phyloP scores from a whole-genome alignment of 2,113 vertebrate species.

The Dasyornis broadbenti region DNA sequence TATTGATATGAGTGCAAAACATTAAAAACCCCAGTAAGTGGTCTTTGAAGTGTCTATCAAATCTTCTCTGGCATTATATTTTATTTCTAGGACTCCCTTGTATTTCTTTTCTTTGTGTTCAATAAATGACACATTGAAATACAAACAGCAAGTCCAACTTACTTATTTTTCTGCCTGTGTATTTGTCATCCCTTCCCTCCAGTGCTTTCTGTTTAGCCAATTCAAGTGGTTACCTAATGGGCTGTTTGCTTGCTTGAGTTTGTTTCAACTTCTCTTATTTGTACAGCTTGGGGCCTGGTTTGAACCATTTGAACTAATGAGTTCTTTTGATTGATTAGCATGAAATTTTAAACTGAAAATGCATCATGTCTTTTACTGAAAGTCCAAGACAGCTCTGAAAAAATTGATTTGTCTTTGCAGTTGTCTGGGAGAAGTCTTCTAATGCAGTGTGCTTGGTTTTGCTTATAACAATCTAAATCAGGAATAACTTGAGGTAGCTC shows the following conservation, averaged over 20 bases:
- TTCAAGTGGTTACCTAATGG: not conserved
- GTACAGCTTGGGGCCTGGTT: not conserved
- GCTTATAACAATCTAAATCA: not conserved
- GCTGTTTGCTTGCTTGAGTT: not conserved
- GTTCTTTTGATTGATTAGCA: not conserved
- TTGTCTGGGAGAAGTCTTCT: not conserved
- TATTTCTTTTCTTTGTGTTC: not conserved
- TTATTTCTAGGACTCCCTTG: not conserved
- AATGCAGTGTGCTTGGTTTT: not conserved
- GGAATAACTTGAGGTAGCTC: not conserved
- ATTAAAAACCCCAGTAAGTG: not conserved
- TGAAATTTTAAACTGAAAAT: not conserved
- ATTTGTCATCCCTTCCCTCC: not conserved
- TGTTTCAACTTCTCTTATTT: not conserved
- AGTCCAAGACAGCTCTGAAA: not conserved
- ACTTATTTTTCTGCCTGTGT: fast-evolving
- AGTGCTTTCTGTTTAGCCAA: not conserved
- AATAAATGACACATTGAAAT: not conserved
- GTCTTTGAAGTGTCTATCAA: not conserved
- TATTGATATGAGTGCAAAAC: not conserved
- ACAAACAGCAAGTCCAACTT: not conserved
- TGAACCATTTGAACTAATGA: not conserved
- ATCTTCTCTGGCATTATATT: not conserved
- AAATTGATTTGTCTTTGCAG: not conserved
- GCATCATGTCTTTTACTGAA: not conserved